Conservation (phyloP, 2,113 vertebrate genomes). For the Panurus biarmicus region DNA sequence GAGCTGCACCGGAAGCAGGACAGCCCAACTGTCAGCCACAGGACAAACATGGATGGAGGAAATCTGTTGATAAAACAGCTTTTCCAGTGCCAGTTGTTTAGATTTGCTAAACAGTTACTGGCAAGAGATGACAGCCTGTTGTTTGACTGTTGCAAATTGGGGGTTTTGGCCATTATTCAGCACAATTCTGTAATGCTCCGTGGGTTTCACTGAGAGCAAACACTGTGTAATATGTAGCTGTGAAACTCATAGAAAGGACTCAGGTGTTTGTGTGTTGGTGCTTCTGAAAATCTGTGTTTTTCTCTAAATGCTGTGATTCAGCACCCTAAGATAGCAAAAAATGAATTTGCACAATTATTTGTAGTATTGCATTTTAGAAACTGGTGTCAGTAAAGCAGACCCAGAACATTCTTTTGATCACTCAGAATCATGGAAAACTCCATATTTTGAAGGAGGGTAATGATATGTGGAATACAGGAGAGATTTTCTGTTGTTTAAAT, state of each 20-base stretch:
- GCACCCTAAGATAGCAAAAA: not conserved
- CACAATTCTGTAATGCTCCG: not conserved
- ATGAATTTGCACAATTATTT: not conserved
- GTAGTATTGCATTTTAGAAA: not conserved
- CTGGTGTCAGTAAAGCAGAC: not conserved
- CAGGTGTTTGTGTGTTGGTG: fast-evolving
- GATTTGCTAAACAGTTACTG: not conserved
- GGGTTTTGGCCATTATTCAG: not conserved
- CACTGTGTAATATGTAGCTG: not conserved
- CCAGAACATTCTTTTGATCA: not conserved
- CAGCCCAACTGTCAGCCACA: not conserved
- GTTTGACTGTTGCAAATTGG: not conserved
- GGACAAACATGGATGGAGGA: not conserved
- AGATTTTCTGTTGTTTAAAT: not conserved
- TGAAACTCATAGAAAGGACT: not conserved
- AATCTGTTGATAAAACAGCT: not conserved
- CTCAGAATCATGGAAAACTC: not conserved
- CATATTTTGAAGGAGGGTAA: not conserved
- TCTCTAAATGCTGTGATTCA: not conserved
- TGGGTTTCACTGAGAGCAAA: not conserved
- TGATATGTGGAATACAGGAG: not conserved
- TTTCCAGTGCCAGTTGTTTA: not conserved
- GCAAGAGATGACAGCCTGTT: not conserved
- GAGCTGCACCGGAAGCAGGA: not conserved
- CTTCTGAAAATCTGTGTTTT: not conserved